Percentiles rank a stretch among this genome's conserved stretches.
Conservation (phyloP, 2,888 invertebrate genomes). For the Clostera curtula region DNA sequence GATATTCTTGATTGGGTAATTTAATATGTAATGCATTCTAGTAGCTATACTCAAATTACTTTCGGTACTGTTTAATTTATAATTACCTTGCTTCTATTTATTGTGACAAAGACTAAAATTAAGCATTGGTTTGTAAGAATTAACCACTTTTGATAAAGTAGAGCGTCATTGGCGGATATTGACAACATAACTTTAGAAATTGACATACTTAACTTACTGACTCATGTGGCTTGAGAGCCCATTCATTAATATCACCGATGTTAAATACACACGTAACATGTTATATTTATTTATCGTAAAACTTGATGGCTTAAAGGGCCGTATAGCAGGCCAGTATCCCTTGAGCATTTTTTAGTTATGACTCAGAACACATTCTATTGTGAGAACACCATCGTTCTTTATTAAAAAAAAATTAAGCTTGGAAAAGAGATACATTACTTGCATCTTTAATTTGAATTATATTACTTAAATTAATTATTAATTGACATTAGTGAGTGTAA, state of each 20-base stretch:
- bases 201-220: constrained; percentile 54
- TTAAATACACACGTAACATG: too few species aligned
- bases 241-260: constrained; percentile 31
- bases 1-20: too few species aligned
- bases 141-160: constrained; percentile 8
- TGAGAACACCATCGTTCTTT: constrained; percentile 2
- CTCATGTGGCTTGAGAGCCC: constrained; percentile 52
- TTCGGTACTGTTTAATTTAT: too few species aligned
- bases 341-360: constrained; percentile 15
- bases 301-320: constrained; percentile 6
- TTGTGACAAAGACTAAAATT: too few species aligned
- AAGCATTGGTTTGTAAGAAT: too few species aligned
- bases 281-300: neutral
- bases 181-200: constrained; percentile 42
- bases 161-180: constrained; percentile 30
- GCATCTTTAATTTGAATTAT: too few species aligned
- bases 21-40: too few species aligned
- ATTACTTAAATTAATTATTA: too few species aligned
- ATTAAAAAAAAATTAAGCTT: neutral
- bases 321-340: constrained; percentile 11
- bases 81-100: too few species aligned
- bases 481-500: too few species aligned
- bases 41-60: too few species aligned
- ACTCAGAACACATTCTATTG: constrained; percentile 10
- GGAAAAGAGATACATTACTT: neutral